These are phyloP conservation scores for Hypsibius dujardini DNA, from an alignment of 1,140 invertebrate species.

Conservation along the genomic window DNA sequence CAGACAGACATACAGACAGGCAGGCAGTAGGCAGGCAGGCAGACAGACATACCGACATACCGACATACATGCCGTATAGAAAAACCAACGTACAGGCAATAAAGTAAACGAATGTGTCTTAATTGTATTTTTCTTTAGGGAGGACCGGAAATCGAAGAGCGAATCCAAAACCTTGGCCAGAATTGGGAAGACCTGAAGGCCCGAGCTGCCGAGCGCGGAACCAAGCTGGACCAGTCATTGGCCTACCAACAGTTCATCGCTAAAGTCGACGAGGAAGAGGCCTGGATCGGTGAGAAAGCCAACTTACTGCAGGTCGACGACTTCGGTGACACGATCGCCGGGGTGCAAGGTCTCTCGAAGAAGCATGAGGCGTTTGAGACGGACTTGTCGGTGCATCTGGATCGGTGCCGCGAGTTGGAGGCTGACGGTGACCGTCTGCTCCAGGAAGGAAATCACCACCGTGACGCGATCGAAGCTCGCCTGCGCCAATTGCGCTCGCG, in stretches of 20 bases:
- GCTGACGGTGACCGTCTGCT: conserved; percentile 62
- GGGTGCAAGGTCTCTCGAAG: conserved; percentile 88
- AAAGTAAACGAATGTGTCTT: too few species aligned
- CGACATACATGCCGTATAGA: too few species aligned
- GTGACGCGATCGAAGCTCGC: conserved; percentile 66
- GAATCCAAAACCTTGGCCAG: conserved; percentile 41
- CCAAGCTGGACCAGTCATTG: conserved; percentile 81
- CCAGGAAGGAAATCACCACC: conserved; percentile 77
- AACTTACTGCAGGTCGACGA: conserved; percentile 51
- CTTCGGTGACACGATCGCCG: conserved; percentile 95
- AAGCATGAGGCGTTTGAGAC: conserved; percentile 98
- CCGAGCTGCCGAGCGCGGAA: conserved; percentile 62
- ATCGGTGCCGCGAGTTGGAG: conserved; percentile 76
- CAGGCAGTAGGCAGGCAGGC: too few species aligned
- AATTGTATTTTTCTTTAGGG: conserved; percentile 57
- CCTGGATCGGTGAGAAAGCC: conserved; percentile 56
- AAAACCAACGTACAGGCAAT: too few species aligned
- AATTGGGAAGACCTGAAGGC: conserved; percentile 34
- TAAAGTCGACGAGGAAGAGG: conserved; percentile 95
- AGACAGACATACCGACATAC: too few species aligned
- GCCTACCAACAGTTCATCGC: conserved; percentile 86
- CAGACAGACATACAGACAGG: too few species aligned
- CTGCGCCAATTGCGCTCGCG: conserved; percentile 66
- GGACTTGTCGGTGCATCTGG: conserved; percentile 80
- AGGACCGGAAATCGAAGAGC: conserved; percentile 74